phyloP scores from a whole-genome alignment of 2,888 invertebrate genomes.

The Nephrotoma flavescens region DNA sequence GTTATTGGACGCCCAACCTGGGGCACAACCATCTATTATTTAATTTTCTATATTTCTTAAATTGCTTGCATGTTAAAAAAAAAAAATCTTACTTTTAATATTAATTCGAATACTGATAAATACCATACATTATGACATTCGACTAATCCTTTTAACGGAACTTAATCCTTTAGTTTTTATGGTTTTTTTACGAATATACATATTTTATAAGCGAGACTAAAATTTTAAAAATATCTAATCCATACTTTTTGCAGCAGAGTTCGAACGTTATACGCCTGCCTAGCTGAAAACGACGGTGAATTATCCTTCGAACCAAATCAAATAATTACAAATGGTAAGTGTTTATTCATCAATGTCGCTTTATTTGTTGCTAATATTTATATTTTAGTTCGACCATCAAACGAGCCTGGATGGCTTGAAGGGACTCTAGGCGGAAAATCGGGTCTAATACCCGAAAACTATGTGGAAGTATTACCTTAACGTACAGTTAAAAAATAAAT shows the following conservation, averaged over 20 bases:
- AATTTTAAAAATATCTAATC: neutral
- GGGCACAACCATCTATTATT: neutral
- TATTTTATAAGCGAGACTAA: neutral
- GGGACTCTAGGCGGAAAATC: slow-evolving; percentile 84
- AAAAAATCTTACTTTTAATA: neutral
- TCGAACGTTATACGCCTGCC: slow-evolving; percentile 87
- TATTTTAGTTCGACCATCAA: slow-evolving; percentile 64
- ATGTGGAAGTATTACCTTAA: slow-evolving; percentile 50
- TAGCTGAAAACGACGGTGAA: slow-evolving; percentile 93
- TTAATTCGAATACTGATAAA: neutral
- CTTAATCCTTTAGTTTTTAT: neutral
- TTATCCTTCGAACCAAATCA: slow-evolving; percentile 97
- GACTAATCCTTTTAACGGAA: neutral
- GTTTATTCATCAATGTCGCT: neutral
- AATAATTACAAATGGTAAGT: slow-evolving; percentile 87
- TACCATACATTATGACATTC: neutral
- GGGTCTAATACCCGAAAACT: slow-evolving; percentile 91
- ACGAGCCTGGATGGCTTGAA: slow-evolving; percentile 96
- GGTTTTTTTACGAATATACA: neutral
- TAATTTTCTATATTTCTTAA: too few relatives aligned
- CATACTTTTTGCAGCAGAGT: slow-evolving; percentile 46
- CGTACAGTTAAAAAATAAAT: neutral
- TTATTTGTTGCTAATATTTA: neutral
- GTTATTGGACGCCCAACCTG: neutral
- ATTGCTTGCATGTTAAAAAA: too few relatives aligned